Base-by-base conservation (phyloP, 2,888 invertebrate genomes). In the Apamea monoglypha region DNA sequence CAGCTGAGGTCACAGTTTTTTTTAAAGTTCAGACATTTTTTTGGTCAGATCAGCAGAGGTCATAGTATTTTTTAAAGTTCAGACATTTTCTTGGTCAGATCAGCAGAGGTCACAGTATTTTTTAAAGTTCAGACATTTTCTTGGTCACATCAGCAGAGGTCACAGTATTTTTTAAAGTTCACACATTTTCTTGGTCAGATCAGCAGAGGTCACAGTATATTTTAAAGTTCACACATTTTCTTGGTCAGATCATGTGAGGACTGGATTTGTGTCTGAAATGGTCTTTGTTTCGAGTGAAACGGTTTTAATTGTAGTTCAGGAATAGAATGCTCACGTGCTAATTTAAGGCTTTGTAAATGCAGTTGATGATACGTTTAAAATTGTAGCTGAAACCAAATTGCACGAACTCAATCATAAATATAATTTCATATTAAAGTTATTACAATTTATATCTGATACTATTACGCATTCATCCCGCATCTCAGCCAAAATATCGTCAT, bases 401-500 rank as follows among this genome's bases (percentile, higher is more conserved):
- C 7, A 61, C 29, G 8, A 61, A 61, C 61, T 29, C 29, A 25
- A 25, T 53, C 47, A 47, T 25, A 0, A 53, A 21, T 10, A 53
- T n/a, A n/a, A n/a, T n/a, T n/a, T n/a, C n/a, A n/a, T n/a, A n/a
- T n/a, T 25, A 32, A 64, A 64, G 18, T 21, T 63, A 63, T 63
- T 32, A 12, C 21, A 32, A 32, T 25, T 18, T 56, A 29, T 64
- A 29, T 59, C 14, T 32, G 18, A n/a, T 18, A 77, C 47, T 47
- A 47, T 25, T 70, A 32, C 12, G 66, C 40, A 84, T 64, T 85
- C 47, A 75, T 69, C 2, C 63, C 64, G 21, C 36, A 21, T n/a
- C 29, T 50, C 59, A 25, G 36, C 59, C 64, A 50, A 83, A 80
- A 80, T 73, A 67, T 76, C 66, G 67, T 70, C 25, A 79, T 77